Percentiles rank a stretch among this genome's conserved stretches.
phyloP scores from a whole-genome alignment of 2,888 invertebrate genomes.

The Listrodromus nycthemerus region DNA sequence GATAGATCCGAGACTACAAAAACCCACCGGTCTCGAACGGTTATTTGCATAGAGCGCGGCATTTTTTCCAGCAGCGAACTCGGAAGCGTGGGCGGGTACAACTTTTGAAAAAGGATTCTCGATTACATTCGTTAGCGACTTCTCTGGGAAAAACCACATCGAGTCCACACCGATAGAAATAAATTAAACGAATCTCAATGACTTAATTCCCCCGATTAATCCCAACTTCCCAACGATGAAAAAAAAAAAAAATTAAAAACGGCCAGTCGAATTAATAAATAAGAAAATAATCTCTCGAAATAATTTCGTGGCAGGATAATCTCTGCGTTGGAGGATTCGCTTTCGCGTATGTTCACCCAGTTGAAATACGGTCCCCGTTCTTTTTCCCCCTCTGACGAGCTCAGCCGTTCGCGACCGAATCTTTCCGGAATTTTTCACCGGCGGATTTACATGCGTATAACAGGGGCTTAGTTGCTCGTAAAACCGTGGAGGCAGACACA shows the following conservation, averaged over 20 bases:
- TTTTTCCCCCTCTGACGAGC: constrained; percentile 25
- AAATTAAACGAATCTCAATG: not conserved
- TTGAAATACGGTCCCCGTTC: constrained; percentile 9
- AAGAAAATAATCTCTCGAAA: not conserved
- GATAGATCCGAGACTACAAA: constrained; percentile 37
- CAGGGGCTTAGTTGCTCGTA: constrained; percentile 66
- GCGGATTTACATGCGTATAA: constrained; percentile 70
- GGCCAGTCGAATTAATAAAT: not conserved
- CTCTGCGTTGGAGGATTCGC: not conserved
- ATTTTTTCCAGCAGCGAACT: constrained; percentile 51
- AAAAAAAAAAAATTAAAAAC: not conserved
- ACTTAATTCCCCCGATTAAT: not conserved
- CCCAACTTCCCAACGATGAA: too few species aligned
- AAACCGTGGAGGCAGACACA: constrained; percentile 61
- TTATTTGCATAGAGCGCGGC: constrained; percentile 77
- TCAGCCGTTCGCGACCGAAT: constrained; percentile 61
- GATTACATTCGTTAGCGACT: constrained; percentile 19
- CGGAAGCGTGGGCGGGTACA: constrained; percentile 37
- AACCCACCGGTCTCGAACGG: constrained; percentile 34
- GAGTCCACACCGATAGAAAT: not conserved
- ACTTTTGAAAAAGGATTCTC: constrained; percentile 20
- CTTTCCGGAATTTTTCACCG: constrained; percentile 66
- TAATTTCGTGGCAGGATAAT: not conserved
- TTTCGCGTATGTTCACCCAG: not conserved
- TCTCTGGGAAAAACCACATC: constrained; percentile 23